Evolutionary conservation across 1,140 invertebrate genomes (phyloP).

Genomic region (Aphelinus certus): DNA sequence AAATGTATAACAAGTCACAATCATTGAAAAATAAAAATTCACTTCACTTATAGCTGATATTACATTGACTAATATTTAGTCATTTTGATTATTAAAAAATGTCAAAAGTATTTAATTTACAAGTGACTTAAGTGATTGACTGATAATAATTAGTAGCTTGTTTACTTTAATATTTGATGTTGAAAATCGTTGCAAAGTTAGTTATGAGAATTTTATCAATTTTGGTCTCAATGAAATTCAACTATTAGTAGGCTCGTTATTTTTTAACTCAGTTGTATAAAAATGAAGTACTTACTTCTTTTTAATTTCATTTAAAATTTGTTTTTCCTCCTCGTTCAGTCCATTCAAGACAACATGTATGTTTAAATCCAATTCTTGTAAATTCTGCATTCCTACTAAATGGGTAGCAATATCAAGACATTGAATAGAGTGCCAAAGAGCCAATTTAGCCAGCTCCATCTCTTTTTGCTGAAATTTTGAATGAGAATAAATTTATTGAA

Average conservation of each 20-base stretch:
- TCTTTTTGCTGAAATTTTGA: slow-evolving; percentile 64
- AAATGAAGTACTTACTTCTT: slow-evolving; percentile 68
- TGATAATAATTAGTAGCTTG: background rate
- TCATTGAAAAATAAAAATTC: slow-evolving; percentile 8
- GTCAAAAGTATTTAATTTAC: background rate
- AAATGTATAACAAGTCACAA: slow-evolving; percentile 42
- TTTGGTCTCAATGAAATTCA: no score
- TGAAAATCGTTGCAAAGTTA: no score
- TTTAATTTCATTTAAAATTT: slow-evolving; percentile 69
- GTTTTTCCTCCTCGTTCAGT: slow-evolving; percentile 71
- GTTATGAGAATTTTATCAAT: no score
- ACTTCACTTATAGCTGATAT: slow-evolving; percentile 10
- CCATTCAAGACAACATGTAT: slow-evolving; percentile 70
- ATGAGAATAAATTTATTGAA: background rate
- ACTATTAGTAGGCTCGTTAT: no score
- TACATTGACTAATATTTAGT: no score
- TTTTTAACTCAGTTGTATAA: no score
- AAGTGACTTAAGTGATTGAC: background rate
- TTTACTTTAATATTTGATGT: no score
- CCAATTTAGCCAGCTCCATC: slow-evolving; percentile 77
- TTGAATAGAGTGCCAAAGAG: slow-evolving; percentile 73
- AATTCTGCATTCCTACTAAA: slow-evolving; percentile 76
- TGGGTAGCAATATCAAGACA: slow-evolving; percentile 70
- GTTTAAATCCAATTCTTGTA: slow-evolving; percentile 70
- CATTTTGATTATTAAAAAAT: background rate